Base-by-base conservation (phyloP, 2,888 invertebrate species). In the Catocala nupta region DNA sequence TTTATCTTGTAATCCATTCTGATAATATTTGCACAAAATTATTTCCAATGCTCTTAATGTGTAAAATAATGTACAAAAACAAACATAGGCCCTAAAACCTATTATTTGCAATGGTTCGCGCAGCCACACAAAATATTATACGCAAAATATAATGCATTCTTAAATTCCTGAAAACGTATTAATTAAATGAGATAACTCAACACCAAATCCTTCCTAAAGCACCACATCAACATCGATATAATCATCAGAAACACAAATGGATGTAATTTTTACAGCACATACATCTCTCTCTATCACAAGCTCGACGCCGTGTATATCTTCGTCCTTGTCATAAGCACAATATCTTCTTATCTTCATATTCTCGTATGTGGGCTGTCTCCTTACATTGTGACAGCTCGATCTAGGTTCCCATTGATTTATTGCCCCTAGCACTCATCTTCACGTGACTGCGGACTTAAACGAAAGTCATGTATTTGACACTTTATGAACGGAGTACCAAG, bases 331-430 rank as follows among this genome's bases (percentile, higher is more conserved):
- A 48, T 49, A 9, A 25, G 33, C 34, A 16, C 34, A 33, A 16
- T 44, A 44, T 44, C 44, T 25, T 39, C 11, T 16, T 34, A 55
- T 39, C 13, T 55, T 55, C 55, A 55, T 55, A 48, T 55, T 55
- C 25, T 55, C 42, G 43, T 55, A 42, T 49, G 55, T 42, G 55
- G 48, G 25, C 3, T 39, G 55, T n/a, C 48, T 39, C 42, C 12
- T n/a, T 39, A 42, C 55, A 42, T 48, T 55, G 39, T 55, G 55
- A 55, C 55, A 55, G 48, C 39, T 49, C 55, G 39, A 55, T 55
- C 48, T 55, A 48, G 47, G 25, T 49, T 13, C 42, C 10, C 25
- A 48, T 56, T 56, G 56, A 56, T 49, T 57, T 57, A 33, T 25
- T 44, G 33, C 44, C 49, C 49, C 7, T 33, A 33, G 49, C 10